Conservation (phyloP, 2,113 vertebrate genomes). For the Caloenas nicobarica region DNA sequence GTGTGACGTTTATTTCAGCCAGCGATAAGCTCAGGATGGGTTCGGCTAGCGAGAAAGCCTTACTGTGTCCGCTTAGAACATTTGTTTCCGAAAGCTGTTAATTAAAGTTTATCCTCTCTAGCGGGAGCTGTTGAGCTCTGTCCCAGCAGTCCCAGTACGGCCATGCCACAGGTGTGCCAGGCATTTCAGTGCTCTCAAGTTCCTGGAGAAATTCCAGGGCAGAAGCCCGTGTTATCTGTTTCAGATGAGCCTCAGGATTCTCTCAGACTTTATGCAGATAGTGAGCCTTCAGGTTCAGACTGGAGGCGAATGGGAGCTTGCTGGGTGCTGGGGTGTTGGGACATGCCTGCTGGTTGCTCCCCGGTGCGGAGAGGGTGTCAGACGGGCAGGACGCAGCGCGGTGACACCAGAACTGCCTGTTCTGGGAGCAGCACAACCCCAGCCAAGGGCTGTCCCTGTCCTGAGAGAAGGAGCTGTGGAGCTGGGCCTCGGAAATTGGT, state of each 20-base stretch:
- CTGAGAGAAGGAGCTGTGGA: neutral
- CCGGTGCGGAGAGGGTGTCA: neutral
- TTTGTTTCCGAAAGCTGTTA: neutral
- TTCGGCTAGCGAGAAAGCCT: neutral
- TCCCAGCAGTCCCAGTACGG: neutral
- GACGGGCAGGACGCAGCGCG: neutral
- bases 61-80: neutral
- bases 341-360: neutral
- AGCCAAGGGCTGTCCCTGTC: neutral
- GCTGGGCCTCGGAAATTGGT: neutral
- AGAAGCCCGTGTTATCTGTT: neutral
- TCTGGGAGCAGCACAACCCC: neutral
- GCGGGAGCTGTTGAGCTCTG: neutral
- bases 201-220: neutral
- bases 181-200: neutral
- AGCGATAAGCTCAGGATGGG: neutral
- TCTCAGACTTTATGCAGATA: neutral
- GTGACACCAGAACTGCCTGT: accelerated
- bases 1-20: neutral
- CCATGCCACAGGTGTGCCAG: neutral
- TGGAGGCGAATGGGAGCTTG: neutral
- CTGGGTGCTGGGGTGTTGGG: neutral
- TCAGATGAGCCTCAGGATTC: neutral
- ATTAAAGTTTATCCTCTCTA: constrained; percentile 12
- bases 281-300: neutral